phyloP scores from a whole-genome alignment of 2,113 vertebrate genomes.

The Oreotrochilus melanogaster region DNA sequence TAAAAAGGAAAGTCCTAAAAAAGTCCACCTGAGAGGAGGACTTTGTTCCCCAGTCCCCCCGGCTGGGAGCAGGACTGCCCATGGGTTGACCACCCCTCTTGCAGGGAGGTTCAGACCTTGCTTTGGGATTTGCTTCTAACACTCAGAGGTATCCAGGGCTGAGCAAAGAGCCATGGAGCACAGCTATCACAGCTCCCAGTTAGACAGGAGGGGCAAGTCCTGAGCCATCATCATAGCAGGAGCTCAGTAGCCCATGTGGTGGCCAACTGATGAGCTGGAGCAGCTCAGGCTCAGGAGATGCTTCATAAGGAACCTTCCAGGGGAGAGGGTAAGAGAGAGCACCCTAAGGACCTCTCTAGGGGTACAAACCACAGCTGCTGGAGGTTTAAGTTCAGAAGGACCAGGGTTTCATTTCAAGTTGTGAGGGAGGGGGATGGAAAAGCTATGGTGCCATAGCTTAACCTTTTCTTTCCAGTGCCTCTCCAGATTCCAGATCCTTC shows the following conservation, averaged over 20 bases:
- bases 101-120: background rate
- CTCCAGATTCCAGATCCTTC: background rate
- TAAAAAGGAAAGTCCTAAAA: background rate
- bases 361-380: background rate
- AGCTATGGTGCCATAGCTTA: background rate
- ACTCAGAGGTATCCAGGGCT: background rate
- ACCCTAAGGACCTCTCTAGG: background rate
- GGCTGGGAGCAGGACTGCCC: rapidly evolving
- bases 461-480: background rate
- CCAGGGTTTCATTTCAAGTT: background rate
- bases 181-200: background rate
- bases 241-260: rapidly evolving
- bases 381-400: background rate
- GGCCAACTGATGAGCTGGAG: rapidly evolving
- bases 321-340: background rate
- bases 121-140: background rate
- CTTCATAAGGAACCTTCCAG: background rate
- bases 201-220: background rate
- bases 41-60: background rate
- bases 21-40: background rate
- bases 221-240: rapidly evolving
- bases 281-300: background rate
- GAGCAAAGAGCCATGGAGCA: background rate
- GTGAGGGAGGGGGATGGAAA: background rate
- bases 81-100: background rate